phyloP scores from a whole-genome alignment of 2,888 invertebrate genomes.

The Tenthredo scrophulariae region DNA sequence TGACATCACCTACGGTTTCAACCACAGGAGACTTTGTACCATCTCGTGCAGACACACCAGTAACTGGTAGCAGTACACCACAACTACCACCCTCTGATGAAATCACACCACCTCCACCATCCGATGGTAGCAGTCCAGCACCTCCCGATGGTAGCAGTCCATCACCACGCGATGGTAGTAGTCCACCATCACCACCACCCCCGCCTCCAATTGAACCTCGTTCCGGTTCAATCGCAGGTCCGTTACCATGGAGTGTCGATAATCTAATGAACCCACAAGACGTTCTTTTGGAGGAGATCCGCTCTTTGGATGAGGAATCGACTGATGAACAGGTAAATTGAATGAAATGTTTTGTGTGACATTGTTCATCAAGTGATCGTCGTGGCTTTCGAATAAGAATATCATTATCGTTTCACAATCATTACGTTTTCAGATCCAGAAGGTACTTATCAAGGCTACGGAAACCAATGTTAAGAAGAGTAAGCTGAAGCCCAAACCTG shows the following conservation, averaged over 20 bases:
- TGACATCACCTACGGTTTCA: neutral
- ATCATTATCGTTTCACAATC: neutral
- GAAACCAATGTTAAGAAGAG: conserved; percentile 66
- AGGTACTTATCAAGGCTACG: conserved; percentile 69
- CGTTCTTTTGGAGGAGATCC: conserved; percentile 69
- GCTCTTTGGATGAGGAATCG: conserved; percentile 67
- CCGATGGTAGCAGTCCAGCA: conserved; percentile 8
- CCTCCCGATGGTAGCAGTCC: neutral
- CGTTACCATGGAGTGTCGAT: conserved; percentile 22
- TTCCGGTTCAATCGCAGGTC: neutral
- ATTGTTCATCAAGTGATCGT: neutral
- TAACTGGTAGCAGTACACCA: neutral
- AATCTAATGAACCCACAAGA: conserved; percentile 65
- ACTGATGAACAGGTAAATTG: conserved; percentile 64
- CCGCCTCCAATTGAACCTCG: neutral
- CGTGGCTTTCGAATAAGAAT: neutral
- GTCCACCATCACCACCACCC: conserved; percentile 27
- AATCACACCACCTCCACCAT: neutral
- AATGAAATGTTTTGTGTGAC: conserved; percentile 32
- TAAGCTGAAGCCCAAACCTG: neutral
- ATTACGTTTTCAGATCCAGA: conserved; percentile 65
- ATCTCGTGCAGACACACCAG: neutral
- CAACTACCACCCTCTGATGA: neutral
- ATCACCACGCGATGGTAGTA: neutral
- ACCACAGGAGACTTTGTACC: conserved; percentile 17